Base-by-base conservation (phyloP, 53 echinoderm and acorn worm species). In the Holothuria leucospilota region DNA sequence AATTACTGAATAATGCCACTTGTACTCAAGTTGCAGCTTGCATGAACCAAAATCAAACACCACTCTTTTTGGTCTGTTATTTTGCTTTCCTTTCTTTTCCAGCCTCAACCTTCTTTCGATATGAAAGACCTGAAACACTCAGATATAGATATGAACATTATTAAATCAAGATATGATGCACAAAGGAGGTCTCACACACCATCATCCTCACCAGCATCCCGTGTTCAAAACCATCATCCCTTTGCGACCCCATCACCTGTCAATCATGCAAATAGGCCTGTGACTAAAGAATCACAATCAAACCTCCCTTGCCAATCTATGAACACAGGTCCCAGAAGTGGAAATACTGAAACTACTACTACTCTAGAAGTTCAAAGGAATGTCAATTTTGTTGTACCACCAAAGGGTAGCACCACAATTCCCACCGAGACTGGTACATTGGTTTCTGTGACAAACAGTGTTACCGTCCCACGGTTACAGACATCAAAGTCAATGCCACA, bases 111-210 rank as follows among this genome's bases (percentile, higher is more conserved):
- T 64, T 49, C 69, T 16, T 86, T 88, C 29, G 72, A 78, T 62
- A 56, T 94, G 29, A 49, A 91, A n/a, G 75, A 75, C 28, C 75
- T 96, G 91, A 96, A 96, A 84, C 86, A 90, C 63, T 49, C 82
- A 51, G 89, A 91, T 20, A 85, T 91, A 20, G 91, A 96, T 41
- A 53, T 53, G 20, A 86, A 86, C 25, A 77, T 96, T 6, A 34
- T 89, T 18, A 80, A 91, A 66, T 94, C 96, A 29, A 92, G 96
- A 25, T 92, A 94, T 61, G 71, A 62, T 30, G 20, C 86, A 30
- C 68, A 70, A n/a, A 68, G 52, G 27, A 25, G 51, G 51, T 29
- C 83, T 20, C 4, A 56, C 61, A 24, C 46, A 0, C 13, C 51
- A n/a, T 24, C 53, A 88, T 28, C 21, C 83, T 24, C 60, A 8